A percentile compares a stretch with the other conserved stretches of the same genome.
phyloP scores from a whole-genome alignment of 2,113 vertebrate species.

The Onychostoma macrolepis region DNA sequence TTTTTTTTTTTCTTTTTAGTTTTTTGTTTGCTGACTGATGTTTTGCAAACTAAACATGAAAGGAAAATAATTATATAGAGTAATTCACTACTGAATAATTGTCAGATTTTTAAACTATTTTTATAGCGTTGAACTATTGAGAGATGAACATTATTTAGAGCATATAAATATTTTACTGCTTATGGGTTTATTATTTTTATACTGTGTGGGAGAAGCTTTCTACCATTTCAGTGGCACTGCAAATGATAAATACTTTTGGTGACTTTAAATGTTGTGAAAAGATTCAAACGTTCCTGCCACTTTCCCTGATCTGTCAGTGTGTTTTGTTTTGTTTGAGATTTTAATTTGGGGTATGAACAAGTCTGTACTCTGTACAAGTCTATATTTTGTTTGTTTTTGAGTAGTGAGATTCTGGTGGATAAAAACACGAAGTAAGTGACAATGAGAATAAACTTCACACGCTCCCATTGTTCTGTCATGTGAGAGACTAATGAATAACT shows the following conservation, averaged over 20 bases:
- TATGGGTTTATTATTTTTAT: conserved; percentile 70
- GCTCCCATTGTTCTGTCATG: not conserved
- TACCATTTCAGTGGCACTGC: conserved; percentile 60
- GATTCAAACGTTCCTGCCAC: not conserved
- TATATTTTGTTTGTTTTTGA: not conserved
- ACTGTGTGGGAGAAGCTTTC: conserved; percentile 66
- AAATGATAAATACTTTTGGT: conserved; percentile 42
- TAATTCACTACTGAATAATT: conserved; percentile 71
- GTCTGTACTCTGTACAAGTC: not conserved
- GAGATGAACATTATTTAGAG: conserved; percentile 69
- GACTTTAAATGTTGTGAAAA: not conserved
- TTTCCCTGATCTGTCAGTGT: not conserved
- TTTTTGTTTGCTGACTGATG: conserved; percentile 56
- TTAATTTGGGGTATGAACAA: not conserved
- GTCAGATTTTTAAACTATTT: conserved; percentile 82
- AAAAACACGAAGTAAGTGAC: conserved; percentile 56
- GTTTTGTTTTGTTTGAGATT: not conserved
- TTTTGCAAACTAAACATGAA: conserved; percentile 47
- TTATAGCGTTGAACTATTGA: conserved; percentile 73
- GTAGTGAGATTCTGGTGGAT: too few relatives aligned
- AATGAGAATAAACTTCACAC: not conserved
- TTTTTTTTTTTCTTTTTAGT: not conserved
- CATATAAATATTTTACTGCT: conserved; percentile 64
- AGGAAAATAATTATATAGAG: conserved; percentile 61
- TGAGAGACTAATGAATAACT: not conserved